Evolutionary conservation across 2,113 vertebrate species (phyloP), one percentile per base, ranked within the genome.

Genomic region (Toxostoma redivivum): DNA sequence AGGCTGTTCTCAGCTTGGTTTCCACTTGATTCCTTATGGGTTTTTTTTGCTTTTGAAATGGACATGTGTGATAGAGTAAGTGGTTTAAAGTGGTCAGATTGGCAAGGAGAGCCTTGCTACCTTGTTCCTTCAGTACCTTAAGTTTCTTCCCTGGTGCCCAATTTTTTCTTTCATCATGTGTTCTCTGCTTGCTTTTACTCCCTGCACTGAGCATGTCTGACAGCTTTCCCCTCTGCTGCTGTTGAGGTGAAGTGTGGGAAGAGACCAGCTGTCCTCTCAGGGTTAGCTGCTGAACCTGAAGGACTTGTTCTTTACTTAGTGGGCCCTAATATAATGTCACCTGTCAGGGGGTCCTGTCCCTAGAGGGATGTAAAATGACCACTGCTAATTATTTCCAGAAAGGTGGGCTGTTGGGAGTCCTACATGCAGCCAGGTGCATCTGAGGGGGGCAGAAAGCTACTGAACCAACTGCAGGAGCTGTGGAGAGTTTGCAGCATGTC

Each of bases 391-490:
- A 42, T 38, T 27, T 66, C 23, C 25, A 70, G 56, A 82, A 77
- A 80, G n/a, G 30, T 51, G 54, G 35, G 33, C 24, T 79, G 3
- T 25, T 82, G 35, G 28, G 38, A 73, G n/a, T 51, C 35, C 80
- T 54, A 10, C 22, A 27, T 0, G 0, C 35, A 60, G 40, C 28
- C 25, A 47, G 37, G 18, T n/a, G 42, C 47, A 61, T 45, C 66
- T 82, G 60, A 76, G 54, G 40, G 24, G 20, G 48, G 47, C 27
- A 57, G 56, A 57, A 70, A 87, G 50, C 27, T 62, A 53, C 17
- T 5, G 64, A 74, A n/a, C n/a, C 37, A 66, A 7, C 25, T 77
- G 20, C 27, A 65, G 47, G 48, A 47, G 35, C 64, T 13, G 0
- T 37, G 61, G 20, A 51, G 88, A 54, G 22, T 51, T 71, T 90